Evolutionary conservation across 2,888 invertebrate genomes (phyloP).

Genomic region (Cerastis leucographa): DNA sequence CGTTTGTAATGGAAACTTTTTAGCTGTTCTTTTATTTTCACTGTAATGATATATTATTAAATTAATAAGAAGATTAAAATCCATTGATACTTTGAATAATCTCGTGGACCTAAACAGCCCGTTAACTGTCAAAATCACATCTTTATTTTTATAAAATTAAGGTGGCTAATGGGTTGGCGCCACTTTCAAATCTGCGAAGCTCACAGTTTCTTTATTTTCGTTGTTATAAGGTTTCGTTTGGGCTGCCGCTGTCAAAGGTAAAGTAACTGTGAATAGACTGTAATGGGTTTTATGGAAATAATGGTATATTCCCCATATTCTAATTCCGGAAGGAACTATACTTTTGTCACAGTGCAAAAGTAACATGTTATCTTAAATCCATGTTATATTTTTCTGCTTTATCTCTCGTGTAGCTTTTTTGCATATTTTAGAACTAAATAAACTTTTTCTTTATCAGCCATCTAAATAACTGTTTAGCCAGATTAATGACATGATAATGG

Average conservation of each 20-base stretch:
- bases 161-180: neutral
- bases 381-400: neutral
- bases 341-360: neutral
- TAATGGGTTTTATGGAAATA: neutral
- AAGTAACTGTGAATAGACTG: neutral
- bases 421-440: slow-evolving; percentile 14
- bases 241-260: neutral
- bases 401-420: neutral
- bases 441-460: slow-evolving; percentile 9
- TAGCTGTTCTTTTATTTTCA: neutral
- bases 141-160: neutral
- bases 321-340: neutral
- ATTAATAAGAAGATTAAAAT: neutral
- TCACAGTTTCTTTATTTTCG: neutral
- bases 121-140: neutral
- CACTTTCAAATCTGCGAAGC: neutral
- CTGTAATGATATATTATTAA: neutral
- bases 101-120: neutral
- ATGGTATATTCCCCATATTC: neutral
- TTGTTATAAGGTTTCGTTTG: neutral
- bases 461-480: slow-evolving; percentile 34
- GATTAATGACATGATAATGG: slow-evolving; percentile 49
- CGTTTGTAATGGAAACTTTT: neutral
- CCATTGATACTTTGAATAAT: neutral
- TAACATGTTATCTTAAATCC: no score